A percentile compares a stretch with the other conserved stretches of the same genome.
Evolutionary conservation across 2,888 invertebrate genomes (phyloP).

Genomic region (Margaritifera margaritifera): DNA sequence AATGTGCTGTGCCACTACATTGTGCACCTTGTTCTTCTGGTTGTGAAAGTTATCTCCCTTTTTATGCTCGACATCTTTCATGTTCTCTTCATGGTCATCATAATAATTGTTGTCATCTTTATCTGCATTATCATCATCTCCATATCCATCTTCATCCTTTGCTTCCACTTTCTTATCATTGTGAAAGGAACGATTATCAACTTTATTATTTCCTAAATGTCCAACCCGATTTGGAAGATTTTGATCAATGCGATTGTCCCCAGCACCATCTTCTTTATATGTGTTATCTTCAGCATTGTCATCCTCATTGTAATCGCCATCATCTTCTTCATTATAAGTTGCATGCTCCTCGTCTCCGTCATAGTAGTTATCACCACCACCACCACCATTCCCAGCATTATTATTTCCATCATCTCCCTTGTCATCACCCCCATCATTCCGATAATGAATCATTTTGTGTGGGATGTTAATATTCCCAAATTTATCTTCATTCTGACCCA

Average conservation of each 20-base stretch:
- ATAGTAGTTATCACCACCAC: constrained; percentile 26
- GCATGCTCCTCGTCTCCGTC: constrained; percentile 35
- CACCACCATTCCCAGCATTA: constrained; percentile 37
- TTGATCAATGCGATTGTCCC: constrained; percentile 28
- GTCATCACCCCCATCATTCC: constrained; percentile 4
- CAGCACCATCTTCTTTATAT: constrained; percentile 36
- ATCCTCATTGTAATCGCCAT: constrained; percentile 40
- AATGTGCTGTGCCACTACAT: constrained; percentile 6
- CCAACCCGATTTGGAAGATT: constrained; percentile 25
- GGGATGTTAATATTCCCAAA: background rate
- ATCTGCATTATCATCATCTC: constrained; percentile 38
- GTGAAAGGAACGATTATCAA: constrained; percentile 26
- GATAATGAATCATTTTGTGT: constrained; percentile 1
- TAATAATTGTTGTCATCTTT: background rate
- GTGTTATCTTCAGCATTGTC: constrained; percentile 37
- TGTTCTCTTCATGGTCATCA: constrained; percentile 11
- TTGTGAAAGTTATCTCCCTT: constrained; percentile 3
- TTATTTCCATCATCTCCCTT: constrained; percentile 25
- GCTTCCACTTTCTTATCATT: constrained; percentile 45
- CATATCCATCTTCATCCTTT: constrained; percentile 38
- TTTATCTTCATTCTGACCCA: background rate
- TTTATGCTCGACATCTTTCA: constrained; percentile 19
- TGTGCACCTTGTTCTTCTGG: background rate
- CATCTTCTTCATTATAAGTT: constrained; percentile 42
- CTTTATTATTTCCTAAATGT: constrained; percentile 23